Conservation (phyloP, 2,888 invertebrate genomes). For the Nomada ferruginata region DNA sequence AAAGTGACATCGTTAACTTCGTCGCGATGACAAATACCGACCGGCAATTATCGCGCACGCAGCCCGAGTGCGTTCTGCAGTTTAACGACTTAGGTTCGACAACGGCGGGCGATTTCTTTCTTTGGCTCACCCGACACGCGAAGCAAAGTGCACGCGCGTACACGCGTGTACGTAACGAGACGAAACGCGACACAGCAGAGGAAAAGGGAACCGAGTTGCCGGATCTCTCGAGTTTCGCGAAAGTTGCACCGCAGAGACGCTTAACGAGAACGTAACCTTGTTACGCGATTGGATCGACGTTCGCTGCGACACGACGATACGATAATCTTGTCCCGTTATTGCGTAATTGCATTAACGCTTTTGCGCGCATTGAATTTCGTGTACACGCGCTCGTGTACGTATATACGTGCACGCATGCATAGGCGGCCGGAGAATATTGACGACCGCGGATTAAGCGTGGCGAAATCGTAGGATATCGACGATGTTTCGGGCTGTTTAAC, state of each 20-base stretch:
- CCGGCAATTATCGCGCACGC: slow-evolving; percentile 61
- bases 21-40: slow-evolving; percentile 63
- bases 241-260: slow-evolving; percentile 50
- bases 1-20: slow-evolving; percentile 62
- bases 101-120: slow-evolving; percentile 27
- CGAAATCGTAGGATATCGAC: slow-evolving; percentile 16
- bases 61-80: slow-evolving; percentile 27
- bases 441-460: slow-evolving; percentile 18
- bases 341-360: slow-evolving; percentile 55
- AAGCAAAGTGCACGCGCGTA: not conserved
- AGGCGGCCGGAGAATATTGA: not conserved
- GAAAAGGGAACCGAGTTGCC: slow-evolving; percentile 9
- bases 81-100: slow-evolving; percentile 44
- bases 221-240: slow-evolving; percentile 52
- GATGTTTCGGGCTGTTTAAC: not conserved
- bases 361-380: slow-evolving; percentile 48
- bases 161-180: slow-evolving; percentile 8
- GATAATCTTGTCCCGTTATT: slow-evolving; percentile 60
- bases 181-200: not conserved
- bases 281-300: slow-evolving; percentile 58
- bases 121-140: slow-evolving; percentile 1
- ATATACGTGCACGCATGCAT: not conserved
- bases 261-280: slow-evolving; percentile 57
- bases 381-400: not conserved
- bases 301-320: slow-evolving; percentile 52